Evolutionary conservation across 1,140 invertebrate genomes (phyloP).

Genomic region (Dendrolimus kikuchii): DNA sequence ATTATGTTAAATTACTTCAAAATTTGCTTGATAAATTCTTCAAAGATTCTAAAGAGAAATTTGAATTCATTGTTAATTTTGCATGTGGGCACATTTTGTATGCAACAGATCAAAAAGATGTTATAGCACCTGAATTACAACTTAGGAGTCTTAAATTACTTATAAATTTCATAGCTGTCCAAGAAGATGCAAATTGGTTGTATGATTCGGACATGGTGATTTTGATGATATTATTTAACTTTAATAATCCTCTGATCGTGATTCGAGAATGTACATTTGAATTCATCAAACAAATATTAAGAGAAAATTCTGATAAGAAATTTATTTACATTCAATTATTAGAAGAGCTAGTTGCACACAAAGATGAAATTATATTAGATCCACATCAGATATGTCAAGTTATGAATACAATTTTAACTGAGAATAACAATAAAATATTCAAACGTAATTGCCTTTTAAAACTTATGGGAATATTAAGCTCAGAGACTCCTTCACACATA

Average conservation of each 20-base stretch:
- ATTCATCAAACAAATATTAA: constrained; percentile 40
- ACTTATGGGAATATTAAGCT: constrained; percentile 38
- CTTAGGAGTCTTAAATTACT: constrained; percentile 50
- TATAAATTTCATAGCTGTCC: constrained; percentile 36
- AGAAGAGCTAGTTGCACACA: constrained; percentile 42
- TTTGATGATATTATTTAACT: constrained; percentile 56
- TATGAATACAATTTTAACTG: constrained; percentile 44
- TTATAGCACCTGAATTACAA: constrained; percentile 55
- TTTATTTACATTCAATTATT: constrained; percentile 42
- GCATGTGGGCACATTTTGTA: constrained; percentile 56
- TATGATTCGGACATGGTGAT: constrained; percentile 62
- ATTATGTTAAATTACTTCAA: constrained; percentile 49
- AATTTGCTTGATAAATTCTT: constrained; percentile 57
- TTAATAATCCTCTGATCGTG: constrained; percentile 50
- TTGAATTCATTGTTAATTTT: constrained; percentile 71
- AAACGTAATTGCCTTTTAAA: constrained; percentile 47
- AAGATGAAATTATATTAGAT: constrained; percentile 76
- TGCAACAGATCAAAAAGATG: constrained; percentile 43
- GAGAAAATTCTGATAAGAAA: constrained; percentile 33
- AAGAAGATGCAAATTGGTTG: constrained; percentile 42
- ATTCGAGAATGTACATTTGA: constrained; percentile 60
- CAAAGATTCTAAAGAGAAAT: constrained; percentile 53
- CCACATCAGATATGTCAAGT: constrained; percentile 73
- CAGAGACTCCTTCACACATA: constrained; percentile 43
- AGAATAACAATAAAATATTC: constrained; percentile 43